These are phyloP conservation scores for Acrossocheilus fasciatus DNA, from an alignment of 2,797 vertebrate species.

Conservation along the genomic window DNA sequence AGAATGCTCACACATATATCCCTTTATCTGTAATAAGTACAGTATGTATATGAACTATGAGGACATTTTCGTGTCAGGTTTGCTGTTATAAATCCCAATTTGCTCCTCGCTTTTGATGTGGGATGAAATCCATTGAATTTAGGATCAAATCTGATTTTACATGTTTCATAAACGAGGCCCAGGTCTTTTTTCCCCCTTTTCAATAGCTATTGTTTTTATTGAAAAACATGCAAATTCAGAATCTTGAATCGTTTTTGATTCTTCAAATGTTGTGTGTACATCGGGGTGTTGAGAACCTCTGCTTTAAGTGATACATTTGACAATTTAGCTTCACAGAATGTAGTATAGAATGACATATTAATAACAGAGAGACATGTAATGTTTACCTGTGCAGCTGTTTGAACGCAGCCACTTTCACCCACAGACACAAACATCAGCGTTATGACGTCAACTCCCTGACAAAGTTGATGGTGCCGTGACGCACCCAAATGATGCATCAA, in stretches of 20 bases:
- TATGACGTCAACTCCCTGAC: slow-evolving; percentile 33
- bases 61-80: too few species aligned
- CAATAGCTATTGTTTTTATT: not conserved
- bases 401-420: not conserved
- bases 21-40: not conserved
- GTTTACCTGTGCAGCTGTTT: not conserved
- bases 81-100: too few species aligned
- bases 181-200: not conserved
- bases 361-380: not conserved
- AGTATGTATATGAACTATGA: not conserved
- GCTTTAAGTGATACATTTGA: not conserved
- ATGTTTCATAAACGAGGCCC: not conserved
- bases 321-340: not conserved
- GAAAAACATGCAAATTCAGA: not conserved
- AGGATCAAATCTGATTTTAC: not conserved
- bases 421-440: slow-evolving; percentile 3
- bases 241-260: not conserved
- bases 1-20: not conserved
- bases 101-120: too few species aligned
- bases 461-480: slow-evolving; percentile 12
- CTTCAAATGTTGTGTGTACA: not conserved
- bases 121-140: too few species aligned
- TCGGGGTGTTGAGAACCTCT: not conserved
- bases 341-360: not conserved
- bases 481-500: slow-evolving; percentile 59